Conservation (phyloP, 53 echinoderm and acorn worm genomes). For the Luidia sarsii region DNA sequence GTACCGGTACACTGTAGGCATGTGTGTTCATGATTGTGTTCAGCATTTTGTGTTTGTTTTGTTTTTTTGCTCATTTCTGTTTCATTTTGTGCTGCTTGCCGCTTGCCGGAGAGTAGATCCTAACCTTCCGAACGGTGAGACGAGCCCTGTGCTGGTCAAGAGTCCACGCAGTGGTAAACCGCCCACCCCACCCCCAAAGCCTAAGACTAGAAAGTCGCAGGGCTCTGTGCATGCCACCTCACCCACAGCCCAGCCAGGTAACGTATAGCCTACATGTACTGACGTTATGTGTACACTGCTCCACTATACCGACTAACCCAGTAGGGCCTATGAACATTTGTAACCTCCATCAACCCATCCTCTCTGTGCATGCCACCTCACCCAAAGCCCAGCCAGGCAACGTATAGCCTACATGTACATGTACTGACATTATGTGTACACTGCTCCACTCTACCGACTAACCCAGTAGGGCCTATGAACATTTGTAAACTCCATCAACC, state of each 20-base stretch:
- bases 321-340: no score
- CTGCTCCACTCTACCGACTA: not conserved
- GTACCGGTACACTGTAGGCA: no score
- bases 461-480: no score
- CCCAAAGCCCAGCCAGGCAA: conserved; percentile 11
- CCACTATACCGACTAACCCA: no score
- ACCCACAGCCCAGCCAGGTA: conserved; percentile 31
- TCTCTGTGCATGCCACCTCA: no score
- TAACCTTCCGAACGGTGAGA: conserved; percentile 40
- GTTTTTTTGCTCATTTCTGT: conserved; percentile 7
- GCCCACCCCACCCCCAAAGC: conserved; percentile 55
- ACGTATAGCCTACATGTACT: no score
- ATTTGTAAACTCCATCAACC: no score
- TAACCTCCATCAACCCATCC: not conserved
- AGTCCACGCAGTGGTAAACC: conserved; percentile 36
- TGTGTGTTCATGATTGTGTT: no score
- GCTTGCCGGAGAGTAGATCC: conserved; percentile 16
- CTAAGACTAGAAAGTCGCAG: conserved; percentile 31
- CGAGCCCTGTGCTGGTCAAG: not conserved
- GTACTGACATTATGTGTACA: not conserved
- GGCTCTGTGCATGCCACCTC: conserved; percentile 37
- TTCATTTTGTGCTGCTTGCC: conserved; percentile 7
- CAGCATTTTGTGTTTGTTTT: conserved; percentile 16
- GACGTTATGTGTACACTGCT: no score
- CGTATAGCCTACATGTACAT: not conserved